These are phyloP conservation scores for Cheilosia variabilis DNA, from an alignment of 2,888 invertebrate species.

Conservation along the genomic window DNA sequence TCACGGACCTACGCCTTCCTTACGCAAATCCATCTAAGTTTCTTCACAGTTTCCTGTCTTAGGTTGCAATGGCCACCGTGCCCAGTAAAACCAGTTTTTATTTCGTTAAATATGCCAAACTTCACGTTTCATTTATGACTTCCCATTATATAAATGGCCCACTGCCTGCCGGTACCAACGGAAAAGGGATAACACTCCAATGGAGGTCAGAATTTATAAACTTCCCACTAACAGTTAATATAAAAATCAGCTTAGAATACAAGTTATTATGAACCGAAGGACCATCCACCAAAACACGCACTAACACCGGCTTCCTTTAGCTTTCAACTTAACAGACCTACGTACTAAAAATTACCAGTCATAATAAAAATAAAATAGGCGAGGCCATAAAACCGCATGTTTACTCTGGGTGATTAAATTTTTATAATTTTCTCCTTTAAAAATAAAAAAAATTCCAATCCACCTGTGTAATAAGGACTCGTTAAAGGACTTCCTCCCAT, in stretches of 20 bases:
- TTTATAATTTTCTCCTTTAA: constrained; percentile 27
- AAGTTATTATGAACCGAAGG: neutral
- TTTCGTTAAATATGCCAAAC: too few species aligned
- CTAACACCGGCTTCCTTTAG: neutral
- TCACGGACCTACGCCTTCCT: too few species aligned
- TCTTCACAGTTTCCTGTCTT: too few species aligned
- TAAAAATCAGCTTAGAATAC: neutral
- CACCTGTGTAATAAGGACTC: constrained; percentile 52
- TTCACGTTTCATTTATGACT: too few species aligned
- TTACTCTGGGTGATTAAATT: constrained; percentile 47
- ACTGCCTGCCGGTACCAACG: too few species aligned
- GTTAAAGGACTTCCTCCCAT: constrained; percentile 72
- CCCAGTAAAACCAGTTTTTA: too few species aligned
- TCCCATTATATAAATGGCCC: too few species aligned
- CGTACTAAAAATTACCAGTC: neutral
- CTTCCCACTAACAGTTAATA: neutral
- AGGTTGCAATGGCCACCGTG: too few species aligned
- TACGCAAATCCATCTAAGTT: too few species aligned
- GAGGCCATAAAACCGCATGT: constrained; percentile 17
- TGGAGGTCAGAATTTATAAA: neutral
- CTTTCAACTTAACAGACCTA: neutral
- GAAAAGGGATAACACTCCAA: too few species aligned
- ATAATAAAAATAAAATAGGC: constrained; percentile 30
- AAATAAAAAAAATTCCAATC: constrained; percentile 20
- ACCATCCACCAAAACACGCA: neutral